phyloP scores from a whole-genome alignment of 2,797 vertebrate genomes.

The Catostomus latipinnis region DNA sequence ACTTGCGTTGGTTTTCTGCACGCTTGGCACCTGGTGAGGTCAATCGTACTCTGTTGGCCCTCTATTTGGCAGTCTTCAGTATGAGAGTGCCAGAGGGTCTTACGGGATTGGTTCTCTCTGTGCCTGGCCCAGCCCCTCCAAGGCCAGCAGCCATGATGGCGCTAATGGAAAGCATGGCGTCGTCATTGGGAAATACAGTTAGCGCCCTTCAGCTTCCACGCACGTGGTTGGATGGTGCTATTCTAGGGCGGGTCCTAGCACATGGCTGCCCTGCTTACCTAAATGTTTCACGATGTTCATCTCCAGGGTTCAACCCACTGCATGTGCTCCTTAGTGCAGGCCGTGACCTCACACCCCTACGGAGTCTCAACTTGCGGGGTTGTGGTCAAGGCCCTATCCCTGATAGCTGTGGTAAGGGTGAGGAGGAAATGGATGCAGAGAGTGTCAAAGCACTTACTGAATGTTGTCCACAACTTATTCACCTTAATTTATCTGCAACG shows the following conservation, averaged over 20 bases:
- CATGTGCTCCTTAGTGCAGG: conserved; percentile 81
- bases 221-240: conserved; percentile 88
- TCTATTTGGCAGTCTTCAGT: conserved; percentile 93
- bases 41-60: conserved; percentile 91
- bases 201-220: conserved; percentile 90
- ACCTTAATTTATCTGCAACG: conserved; percentile 93
- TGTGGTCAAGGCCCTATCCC: conserved; percentile 85
- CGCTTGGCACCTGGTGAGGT: conserved; percentile 92
- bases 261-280: conserved; percentile 91
- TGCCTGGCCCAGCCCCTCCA: conserved; percentile 87
- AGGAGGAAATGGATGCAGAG: conserved; percentile 86
- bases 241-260: conserved; percentile 86
- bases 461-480: conserved; percentile 83
- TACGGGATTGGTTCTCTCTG: conserved; percentile 89
- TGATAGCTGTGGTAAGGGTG: conserved; percentile 82
- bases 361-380: conserved; percentile 91
- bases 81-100: conserved; percentile 91
- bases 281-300: conserved; percentile 90
- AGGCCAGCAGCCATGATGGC: conserved; percentile 83
- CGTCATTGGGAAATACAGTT: conserved; percentile 78
- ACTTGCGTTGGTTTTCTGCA: conserved; percentile 91
- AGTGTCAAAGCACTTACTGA: conserved; percentile 82
- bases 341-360: conserved; percentile 82
- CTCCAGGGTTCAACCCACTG: conserved; percentile 86
- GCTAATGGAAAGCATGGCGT: conserved; percentile 83